Percentiles rank a stretch among this genome's conserved stretches.
phyloP scores from a whole-genome alignment of 2,888 invertebrate genomes.

The Pristionchus maxplancki region DNA sequence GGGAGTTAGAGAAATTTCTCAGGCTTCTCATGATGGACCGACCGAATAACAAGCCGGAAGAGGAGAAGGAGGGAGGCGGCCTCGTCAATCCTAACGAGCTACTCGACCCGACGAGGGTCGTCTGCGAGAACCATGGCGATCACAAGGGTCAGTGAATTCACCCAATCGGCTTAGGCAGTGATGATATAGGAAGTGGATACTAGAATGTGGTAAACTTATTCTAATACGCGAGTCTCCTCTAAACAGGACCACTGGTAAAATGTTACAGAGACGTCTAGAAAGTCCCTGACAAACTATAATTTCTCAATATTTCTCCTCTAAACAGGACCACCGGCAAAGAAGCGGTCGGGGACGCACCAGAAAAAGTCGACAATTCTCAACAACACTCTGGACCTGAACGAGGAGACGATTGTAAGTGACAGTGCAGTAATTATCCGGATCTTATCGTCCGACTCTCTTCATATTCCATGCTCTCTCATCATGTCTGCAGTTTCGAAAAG shows the following conservation, averaged over 20 bases:
- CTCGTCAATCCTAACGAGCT: conserved; percentile 27
- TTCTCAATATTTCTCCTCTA: neutral
- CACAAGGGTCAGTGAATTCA: neutral
- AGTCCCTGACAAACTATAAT: neutral
- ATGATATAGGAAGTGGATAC: too few species aligned
- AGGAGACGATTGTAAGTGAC: conserved; percentile 42
- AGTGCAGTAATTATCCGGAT: conserved; percentile 11
- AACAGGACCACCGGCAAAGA: conserved; percentile 18
- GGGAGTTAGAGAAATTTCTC: too few species aligned
- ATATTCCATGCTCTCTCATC: too few species aligned
- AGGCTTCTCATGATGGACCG: conserved; percentile 51
- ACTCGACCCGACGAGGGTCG: conserved; percentile 3
- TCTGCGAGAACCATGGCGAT: conserved; percentile 26
- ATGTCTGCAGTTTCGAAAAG: too few species aligned
- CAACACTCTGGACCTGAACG: conserved; percentile 46
- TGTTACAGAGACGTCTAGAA: too few species aligned
- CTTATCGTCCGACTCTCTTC: neutral
- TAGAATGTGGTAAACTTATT: too few species aligned
- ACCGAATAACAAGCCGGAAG: conserved; percentile 29
- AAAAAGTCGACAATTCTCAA: conserved; percentile 38
- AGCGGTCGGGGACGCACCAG: neutral
- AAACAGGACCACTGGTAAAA: too few species aligned
- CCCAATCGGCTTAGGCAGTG: neutral
- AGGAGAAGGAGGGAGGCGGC: conserved; percentile 11
- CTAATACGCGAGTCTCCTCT: too few species aligned